phyloP scores from a whole-genome alignment of 2,888 invertebrate species.

The Cetonia aurata region DNA sequence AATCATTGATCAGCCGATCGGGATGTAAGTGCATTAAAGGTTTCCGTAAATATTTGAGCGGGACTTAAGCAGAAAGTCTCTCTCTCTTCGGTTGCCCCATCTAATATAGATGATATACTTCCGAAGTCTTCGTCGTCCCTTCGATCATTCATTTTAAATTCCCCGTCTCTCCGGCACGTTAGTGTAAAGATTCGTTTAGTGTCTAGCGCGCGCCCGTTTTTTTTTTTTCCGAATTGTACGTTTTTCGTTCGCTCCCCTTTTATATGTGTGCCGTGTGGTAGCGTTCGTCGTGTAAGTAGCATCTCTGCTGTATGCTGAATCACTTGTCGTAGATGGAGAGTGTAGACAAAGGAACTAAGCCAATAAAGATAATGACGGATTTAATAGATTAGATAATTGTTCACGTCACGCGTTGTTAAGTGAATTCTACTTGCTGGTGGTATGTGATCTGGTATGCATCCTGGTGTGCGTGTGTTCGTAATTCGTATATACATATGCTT shows the following conservation, averaged over 20 bases:
- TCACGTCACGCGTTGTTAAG: too few species aligned
- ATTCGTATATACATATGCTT: too few species aligned
- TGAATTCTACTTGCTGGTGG: too few species aligned
- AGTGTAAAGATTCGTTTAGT: conserved; percentile 17
- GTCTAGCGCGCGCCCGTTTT: conserved; percentile 10
- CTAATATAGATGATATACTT: conserved; percentile 52
- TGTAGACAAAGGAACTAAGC: background rate
- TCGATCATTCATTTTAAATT: conserved; percentile 29
- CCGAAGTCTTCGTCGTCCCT: conserved; percentile 31
- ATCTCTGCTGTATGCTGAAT: conserved; percentile 6
- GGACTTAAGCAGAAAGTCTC: conserved; percentile 48
- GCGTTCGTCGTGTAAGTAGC: background rate
- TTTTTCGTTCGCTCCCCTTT: background rate
- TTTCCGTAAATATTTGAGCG: conserved; percentile 53
- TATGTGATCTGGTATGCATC: too few species aligned
- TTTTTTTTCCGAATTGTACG: background rate
- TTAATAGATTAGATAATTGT: conserved; percentile 23
- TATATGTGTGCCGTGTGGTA: background rate
- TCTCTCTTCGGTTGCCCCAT: conserved; percentile 36
- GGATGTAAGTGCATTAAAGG: conserved; percentile 54
- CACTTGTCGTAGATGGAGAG: conserved; percentile 1
- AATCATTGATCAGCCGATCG: conserved; percentile 55
- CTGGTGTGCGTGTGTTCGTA: too few species aligned
- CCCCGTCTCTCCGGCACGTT: conserved; percentile 11
- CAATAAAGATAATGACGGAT: conserved; percentile 19